These are phyloP conservation scores for Dasysyrphus albostriatus DNA, from an alignment of 2,888 invertebrate genomes.

Conservation along the genomic window DNA sequence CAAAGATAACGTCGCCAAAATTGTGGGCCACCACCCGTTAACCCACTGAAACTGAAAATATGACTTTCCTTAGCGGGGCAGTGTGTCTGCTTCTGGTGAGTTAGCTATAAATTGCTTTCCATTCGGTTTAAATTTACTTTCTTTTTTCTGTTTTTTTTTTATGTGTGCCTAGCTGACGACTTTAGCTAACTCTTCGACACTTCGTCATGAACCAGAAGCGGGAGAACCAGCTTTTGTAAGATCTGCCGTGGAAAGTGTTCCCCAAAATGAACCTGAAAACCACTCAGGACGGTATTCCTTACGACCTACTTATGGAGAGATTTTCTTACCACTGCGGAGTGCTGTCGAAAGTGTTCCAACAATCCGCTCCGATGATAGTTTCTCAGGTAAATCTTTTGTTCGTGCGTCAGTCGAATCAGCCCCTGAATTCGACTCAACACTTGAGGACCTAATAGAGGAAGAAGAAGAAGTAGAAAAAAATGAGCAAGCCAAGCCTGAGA, in stretches of 20 bases:
- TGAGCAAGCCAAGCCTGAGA: conserved; percentile 38
- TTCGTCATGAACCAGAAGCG: conserved; percentile 73
- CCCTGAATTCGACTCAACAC: conserved; percentile 74
- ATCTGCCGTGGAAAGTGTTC: conserved; percentile 82
- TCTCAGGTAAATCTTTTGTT: conserved; percentile 78
- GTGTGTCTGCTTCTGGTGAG: conserved; percentile 70
- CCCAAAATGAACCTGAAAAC: conserved; percentile 77
- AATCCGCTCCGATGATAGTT: conserved; percentile 63
- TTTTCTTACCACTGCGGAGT: conserved; percentile 87
- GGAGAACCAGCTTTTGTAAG: conserved; percentile 81
- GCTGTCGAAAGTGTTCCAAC: conserved; percentile 90
- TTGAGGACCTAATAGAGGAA: conserved; percentile 71
- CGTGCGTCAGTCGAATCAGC: conserved; percentile 82
- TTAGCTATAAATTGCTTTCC: not conserved
- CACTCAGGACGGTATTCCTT: conserved; percentile 78
- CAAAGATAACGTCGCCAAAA: conserved; percentile 18
- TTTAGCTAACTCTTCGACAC: conserved; percentile 21
- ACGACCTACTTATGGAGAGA: conserved; percentile 80
- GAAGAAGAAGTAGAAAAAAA: conserved; percentile 66
- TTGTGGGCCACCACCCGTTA: conserved; percentile 68
- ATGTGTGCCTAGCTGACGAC: conserved; percentile 38
- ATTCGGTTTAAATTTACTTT: conserved; percentile 2
- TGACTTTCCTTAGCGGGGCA: conserved; percentile 70
- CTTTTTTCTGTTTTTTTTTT: not conserved
- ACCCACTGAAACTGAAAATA: conserved; percentile 64